Evolutionary conservation across 2,888 invertebrate species (phyloP).

Genomic region (Drosophila stalkeri): DNA sequence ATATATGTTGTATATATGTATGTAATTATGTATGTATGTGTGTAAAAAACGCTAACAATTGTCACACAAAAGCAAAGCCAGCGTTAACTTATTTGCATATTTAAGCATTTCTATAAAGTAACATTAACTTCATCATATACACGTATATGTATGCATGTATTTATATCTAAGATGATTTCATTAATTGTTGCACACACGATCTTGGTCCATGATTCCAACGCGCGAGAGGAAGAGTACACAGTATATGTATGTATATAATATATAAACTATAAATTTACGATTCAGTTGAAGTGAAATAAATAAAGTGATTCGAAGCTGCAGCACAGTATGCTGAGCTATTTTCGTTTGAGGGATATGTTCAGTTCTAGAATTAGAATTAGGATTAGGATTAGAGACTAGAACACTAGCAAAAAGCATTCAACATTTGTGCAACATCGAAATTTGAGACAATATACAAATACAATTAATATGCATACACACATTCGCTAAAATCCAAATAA

Average conservation of each 20-base stretch:
- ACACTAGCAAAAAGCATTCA: conserved; percentile 54
- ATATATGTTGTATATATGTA: conserved; percentile 38
- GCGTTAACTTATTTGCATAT: conserved; percentile 65
- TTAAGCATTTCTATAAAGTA: conserved; percentile 74
- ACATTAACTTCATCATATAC: conserved; percentile 44
- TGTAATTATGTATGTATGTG: conserved; percentile 30
- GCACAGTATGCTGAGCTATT: not conserved
- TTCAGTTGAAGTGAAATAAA: conserved; percentile 61
- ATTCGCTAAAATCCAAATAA: conserved; percentile 44
- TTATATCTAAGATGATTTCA: conserved; percentile 49
- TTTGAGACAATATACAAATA: conserved; percentile 40
- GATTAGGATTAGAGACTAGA: conserved; percentile 48
- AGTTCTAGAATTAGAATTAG: conserved; percentile 56
- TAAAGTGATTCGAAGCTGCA: conserved; percentile 42
- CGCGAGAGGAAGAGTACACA: conserved; percentile 63
- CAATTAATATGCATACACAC: conserved; percentile 41
- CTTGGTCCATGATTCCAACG: conserved; percentile 74
- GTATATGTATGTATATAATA: conserved; percentile 26
- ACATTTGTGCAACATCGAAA: conserved; percentile 53
- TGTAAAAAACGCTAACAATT: conserved; percentile 70
- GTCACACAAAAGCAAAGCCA: conserved; percentile 73
- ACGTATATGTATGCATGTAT: conserved; percentile 21
- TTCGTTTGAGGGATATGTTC: conserved; percentile 58
- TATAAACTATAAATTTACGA: conserved; percentile 36
- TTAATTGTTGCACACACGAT: conserved; percentile 59